These are phyloP conservation scores for Thecocarcelia acutangulata DNA, from an alignment of 2,888 invertebrate species.

Conservation along the genomic window DNA sequence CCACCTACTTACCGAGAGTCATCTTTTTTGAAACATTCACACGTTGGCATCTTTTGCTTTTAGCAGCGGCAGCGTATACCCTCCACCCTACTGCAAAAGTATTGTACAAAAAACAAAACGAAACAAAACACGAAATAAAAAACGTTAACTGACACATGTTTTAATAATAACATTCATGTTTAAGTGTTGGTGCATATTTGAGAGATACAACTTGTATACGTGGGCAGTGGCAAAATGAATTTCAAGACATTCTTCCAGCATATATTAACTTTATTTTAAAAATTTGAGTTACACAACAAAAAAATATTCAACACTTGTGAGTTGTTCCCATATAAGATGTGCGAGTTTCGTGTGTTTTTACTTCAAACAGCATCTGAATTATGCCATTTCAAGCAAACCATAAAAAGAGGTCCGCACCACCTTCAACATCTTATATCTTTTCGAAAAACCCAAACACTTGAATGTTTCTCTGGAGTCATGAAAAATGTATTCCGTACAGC, in stretches of 20 bases:
- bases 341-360: no score
- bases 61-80: not conserved
- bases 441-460: no score
- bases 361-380: no score
- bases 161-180: slow-evolving; percentile 59
- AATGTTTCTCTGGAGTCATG: no score
- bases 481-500: no score
- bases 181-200: slow-evolving; percentile 45
- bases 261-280: not conserved
- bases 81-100: not conserved
- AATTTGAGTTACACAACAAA: no score
- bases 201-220: not conserved
- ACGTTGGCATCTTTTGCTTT: slow-evolving; percentile 21
- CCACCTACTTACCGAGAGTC: slow-evolving; percentile 12
- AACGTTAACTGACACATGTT: slow-evolving; percentile 67
- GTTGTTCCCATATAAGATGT: no score
- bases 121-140: slow-evolving; percentile 27
- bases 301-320: no score
- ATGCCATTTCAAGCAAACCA: no score
- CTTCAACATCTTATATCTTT: no score
- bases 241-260: not conserved
- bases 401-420: no score
- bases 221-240: not conserved
- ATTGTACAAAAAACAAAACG: slow-evolving; percentile 21
- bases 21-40: slow-evolving; percentile 2